Evolutionary conservation across 2,113 vertebrate species (phyloP), one percentile per base, ranked within the genome.

Genomic region (Antennarius striatus): DNA sequence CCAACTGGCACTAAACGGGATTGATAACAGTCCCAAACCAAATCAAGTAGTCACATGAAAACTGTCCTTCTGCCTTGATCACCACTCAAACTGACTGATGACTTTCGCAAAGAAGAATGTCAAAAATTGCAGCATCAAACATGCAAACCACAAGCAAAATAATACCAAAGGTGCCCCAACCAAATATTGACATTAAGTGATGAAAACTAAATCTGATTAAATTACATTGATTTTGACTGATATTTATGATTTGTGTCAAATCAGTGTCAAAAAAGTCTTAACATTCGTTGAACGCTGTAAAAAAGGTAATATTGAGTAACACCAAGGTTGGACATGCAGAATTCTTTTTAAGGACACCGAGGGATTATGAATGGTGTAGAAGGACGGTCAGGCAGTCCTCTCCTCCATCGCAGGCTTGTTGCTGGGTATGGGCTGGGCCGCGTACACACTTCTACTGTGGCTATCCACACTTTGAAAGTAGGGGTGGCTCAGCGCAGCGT

Each of bases 381-480:
- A 56, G 58, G 70, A 73, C 73, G 58, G 71, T 94, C 92, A 97
- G 68, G 94, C 94, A 70, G 93, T 93, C 63, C 94, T 95, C 91
- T 96, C 93, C 90, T 96, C 95, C 45, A 93, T 91, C 83, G 94
- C 85, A 76, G 93, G 94, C 83, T 95, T 96, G 93, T 94, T 96
- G 93, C 90, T 94, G 79, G 95, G 89, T 5, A 95, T 89, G 75
- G 95, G 93, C 51, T 94, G 95, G 56, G 93, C 87, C 0, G 82
- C 92, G 75, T 96, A 94, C 87, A 93, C 80, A 70, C 84, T 97
- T 77, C 95, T 93, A 89, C 94, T 96, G 92, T 86, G 89, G 80
- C 95, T 95, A 92, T 98, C 95, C 90, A 98, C 89, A 28, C 94
- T 95, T 30, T 94, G 95, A 89, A 99, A 99, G 90, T 98, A 99